Evolutionary conservation across 2,797 vertebrate species (phyloP), one percentile per base, ranked within the genome.

Genomic region (Rhincodon typus): DNA sequence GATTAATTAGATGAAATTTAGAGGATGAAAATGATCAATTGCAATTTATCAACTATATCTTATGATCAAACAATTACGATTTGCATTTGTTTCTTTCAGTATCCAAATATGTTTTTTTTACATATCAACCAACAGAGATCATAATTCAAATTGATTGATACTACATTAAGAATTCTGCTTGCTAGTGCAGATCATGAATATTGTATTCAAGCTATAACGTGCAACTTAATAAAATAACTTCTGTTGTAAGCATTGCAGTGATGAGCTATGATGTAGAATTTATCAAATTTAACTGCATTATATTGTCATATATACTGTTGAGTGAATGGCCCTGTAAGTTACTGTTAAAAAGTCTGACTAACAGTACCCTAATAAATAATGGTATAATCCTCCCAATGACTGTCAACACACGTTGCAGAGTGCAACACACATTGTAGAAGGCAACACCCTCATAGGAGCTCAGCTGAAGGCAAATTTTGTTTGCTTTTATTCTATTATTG

Each of bases 101-200:
- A 30, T 50, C 8, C 57, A 62, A 95, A 95, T 46, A 95, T 77
- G 94, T 74, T 77, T 95, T 94, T 95, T 74, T 95, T 77, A 72
- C 19, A 95, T 77, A 95, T 27, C 94, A 95, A 77, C 69, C 27
- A 95, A 46, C 27, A 95, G 53, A 77, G 42, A 50, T 70, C 94
- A 95, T 95, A 95, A 95, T 77, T 95, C 94, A 95, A 95, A 95
- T 95, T 95, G 94, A 95, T 95, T 95, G 69, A 95, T 93, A 69
- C 62, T 23, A 34, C 46, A 95, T 77, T 94, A 77, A 95, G 94
- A 74, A 72, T 95, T 95, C 94, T 95, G 46, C 70, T 77, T 95
- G 94, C 67, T 95, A 72, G 94, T 57, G 72, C 94, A 95, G 70
- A 77, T 77, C 69, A 95, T 95, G 94, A 95, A 95, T 95, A 95